Evolutionary conservation across 2,888 invertebrate species (phyloP).

Genomic region (Hermodice carunculata): DNA sequence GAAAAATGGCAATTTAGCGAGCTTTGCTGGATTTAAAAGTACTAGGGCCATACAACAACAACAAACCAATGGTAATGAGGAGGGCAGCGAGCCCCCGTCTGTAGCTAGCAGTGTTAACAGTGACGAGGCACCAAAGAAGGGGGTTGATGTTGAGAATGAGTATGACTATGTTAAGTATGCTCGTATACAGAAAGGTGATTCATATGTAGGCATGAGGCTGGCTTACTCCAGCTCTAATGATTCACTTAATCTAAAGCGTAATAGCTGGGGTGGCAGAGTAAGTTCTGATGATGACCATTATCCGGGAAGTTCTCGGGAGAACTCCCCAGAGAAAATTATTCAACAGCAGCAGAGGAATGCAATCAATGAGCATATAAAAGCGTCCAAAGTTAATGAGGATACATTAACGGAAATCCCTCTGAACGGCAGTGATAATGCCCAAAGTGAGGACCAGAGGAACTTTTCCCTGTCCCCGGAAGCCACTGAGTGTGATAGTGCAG

Average conservation of each 20-base stretch:
- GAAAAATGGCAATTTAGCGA: constrained; percentile 13
- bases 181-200: constrained; percentile 74
- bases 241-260: constrained; percentile 47
- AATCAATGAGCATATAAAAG: no score
- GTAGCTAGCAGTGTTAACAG: background rate
- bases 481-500: constrained; percentile 92
- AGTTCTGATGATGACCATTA: constrained; percentile 17
- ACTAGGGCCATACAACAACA: background rate
- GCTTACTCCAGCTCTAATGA: constrained; percentile 71
- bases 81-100: background rate
- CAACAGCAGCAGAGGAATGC: constrained; percentile 15
- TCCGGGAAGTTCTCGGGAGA: constrained; percentile 27
- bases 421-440: constrained; percentile 70
- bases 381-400: constrained; percentile 56
- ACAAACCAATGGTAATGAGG: background rate
- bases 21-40: background rate
- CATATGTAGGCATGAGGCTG: constrained; percentile 82
- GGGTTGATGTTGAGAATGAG: constrained; percentile 64
- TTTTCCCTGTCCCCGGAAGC: constrained; percentile 93
- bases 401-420: constrained; percentile 64
- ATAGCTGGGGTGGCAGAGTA: constrained; percentile 37
- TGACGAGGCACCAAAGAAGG: background rate
- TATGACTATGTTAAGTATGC: constrained; percentile 68
- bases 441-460: constrained; percentile 77
- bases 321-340: constrained; percentile 29